phyloP scores from a whole-genome alignment of 2,888 invertebrate genomes.

The Drosophila quinaria region DNA sequence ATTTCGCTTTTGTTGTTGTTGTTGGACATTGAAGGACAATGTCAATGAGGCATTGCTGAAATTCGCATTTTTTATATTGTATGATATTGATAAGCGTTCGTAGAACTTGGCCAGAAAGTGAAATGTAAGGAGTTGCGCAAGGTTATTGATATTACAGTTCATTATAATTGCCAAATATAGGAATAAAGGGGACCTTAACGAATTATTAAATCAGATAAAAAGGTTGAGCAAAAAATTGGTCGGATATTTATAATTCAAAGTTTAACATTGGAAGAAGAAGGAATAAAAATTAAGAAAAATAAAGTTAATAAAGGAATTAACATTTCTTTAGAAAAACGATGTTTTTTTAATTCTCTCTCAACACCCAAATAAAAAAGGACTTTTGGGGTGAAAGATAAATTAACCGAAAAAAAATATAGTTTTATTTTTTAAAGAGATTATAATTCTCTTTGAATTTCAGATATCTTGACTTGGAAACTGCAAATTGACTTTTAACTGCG shows the following conservation, averaged over 20 bases:
- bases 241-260: neutral
- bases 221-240: neutral
- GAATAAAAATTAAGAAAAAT: no score
- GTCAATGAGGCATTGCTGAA: conserved; percentile 60
- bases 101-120: conserved; percentile 51
- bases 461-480: neutral
- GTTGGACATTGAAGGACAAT: conserved; percentile 75
- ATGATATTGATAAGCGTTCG: conserved; percentile 68
- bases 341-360: no score
- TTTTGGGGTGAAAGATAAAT: neutral
- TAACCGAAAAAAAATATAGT: neutral
- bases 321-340: no score
- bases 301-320: no score
- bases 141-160: conserved; percentile 28
- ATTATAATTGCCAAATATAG: conserved; percentile 6
- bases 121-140: conserved; percentile 50
- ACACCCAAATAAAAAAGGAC: no score
- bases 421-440: no score
- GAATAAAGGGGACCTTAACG: neutral
- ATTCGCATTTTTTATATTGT: conserved; percentile 28
- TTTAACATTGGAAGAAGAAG: no score
- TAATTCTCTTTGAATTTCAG: neutral
- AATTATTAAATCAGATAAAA: neutral
- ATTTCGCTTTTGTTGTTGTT: conserved; percentile 53
- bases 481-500: neutral